Evolutionary conservation across 2,113 vertebrate species (phyloP).

Genomic region (Romanogobio albipinnatus): DNA sequence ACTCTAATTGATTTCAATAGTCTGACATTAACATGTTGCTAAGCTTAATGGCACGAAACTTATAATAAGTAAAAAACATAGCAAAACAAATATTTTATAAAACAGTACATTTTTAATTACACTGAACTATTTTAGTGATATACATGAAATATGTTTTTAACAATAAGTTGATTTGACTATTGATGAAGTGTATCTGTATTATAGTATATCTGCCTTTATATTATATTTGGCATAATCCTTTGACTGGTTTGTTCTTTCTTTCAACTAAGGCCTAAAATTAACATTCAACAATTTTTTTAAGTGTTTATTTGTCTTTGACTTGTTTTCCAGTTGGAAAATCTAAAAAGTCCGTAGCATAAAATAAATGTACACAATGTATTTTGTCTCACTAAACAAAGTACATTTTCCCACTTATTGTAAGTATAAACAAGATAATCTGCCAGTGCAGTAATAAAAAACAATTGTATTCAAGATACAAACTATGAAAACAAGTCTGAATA

Average conservation of each 20-base stretch:
- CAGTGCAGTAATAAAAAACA: not conserved
- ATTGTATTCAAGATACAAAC: not conserved
- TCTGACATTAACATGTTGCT: not conserved
- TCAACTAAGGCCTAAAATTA: not conserved
- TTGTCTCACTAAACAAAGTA: not conserved
- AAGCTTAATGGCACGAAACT: too few species aligned
- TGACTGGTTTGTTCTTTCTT: not conserved
- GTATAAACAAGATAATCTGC: not conserved
- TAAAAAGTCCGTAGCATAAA: not conserved
- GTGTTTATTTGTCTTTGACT: not conserved
- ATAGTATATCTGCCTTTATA: too few species aligned
- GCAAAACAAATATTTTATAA: too few species aligned
- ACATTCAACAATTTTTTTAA: not conserved
- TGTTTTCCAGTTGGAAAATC: not conserved
- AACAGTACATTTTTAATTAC: too few species aligned
- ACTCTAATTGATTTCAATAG: not conserved
- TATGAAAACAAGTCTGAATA: not conserved
- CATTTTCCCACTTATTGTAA: not conserved
- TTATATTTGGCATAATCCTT: not conserved
- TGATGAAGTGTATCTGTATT: too few species aligned
- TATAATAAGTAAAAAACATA: too few species aligned
- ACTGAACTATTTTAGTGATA: too few species aligned
- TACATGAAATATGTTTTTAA: too few species aligned
- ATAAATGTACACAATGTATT: not conserved
- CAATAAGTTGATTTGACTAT: too few species aligned